A percentile compares a stretch with the other conserved stretches of the same genome.
Conservation (phyloP, 2,113 vertebrate genomes). For the Phaethornis superciliosus region DNA sequence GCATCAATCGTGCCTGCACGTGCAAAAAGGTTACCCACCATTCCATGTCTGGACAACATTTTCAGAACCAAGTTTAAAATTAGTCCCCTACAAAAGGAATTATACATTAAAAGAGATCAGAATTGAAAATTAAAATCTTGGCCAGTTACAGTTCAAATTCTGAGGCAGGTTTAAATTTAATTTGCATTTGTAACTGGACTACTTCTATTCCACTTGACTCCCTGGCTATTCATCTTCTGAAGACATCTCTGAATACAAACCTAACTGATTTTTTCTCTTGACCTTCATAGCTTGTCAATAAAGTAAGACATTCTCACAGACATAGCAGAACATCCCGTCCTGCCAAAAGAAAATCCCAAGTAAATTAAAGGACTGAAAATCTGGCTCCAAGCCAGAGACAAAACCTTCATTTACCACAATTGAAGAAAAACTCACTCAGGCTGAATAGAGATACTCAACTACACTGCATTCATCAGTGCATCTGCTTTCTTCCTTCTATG, state of each 20-base stretch:
- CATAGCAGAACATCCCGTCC: neutral
- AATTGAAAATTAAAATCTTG: neutral
- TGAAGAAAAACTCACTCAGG: neutral
- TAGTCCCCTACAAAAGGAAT: neutral
- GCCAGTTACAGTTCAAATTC: neutral
- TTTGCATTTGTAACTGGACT: neutral
- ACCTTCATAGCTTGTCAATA: conserved; percentile 56
- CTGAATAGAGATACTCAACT: neutral
- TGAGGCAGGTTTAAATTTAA: neutral
- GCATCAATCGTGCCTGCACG: neutral
- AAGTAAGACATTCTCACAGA: conserved; percentile 50
- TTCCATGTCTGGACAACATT: neutral
- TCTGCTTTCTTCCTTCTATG: neutral
- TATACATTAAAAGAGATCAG: neutral
- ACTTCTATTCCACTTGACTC: neutral
- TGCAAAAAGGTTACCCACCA: neutral
- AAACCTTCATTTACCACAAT: conserved; percentile 6
- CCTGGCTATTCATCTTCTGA: neutral
- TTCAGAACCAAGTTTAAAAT: neutral
- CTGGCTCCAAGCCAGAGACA: conserved; percentile 14
- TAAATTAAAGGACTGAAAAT: conserved; percentile 54
- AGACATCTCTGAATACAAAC: neutral
- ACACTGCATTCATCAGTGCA: neutral
- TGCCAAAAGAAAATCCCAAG: conserved; percentile 57
- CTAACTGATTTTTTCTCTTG: neutral